Percentiles rank a stretch among this genome's conserved stretches.
Evolutionary conservation across 2,888 invertebrate species (phyloP).

Genomic region (Parnassius smintheus): DNA sequence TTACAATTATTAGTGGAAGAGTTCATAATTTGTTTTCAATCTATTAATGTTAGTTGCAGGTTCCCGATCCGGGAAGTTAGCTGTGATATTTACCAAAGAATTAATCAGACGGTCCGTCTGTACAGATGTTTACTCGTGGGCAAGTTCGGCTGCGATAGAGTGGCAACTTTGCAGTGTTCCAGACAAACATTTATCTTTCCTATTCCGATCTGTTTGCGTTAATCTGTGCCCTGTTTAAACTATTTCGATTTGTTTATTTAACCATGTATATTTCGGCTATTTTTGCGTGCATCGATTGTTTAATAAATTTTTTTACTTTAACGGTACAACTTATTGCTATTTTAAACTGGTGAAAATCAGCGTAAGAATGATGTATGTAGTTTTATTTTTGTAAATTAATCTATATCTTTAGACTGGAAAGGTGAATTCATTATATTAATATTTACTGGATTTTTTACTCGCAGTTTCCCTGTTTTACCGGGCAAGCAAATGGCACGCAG

Average conservation of each 20-base stretch:
- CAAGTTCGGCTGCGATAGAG: background rate
- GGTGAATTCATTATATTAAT: too few species aligned
- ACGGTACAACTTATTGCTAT: too few species aligned
- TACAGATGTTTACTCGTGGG: conserved; percentile 2
- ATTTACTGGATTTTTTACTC: too few species aligned
- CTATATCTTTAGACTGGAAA: conserved; percentile 4
- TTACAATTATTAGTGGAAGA: too few species aligned
- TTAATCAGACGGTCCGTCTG: conserved; percentile 12
- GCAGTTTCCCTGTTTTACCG: too few species aligned
- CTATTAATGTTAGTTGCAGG: conserved; percentile 3
- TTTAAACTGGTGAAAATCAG: too few species aligned
- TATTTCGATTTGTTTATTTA: conserved; percentile 6
- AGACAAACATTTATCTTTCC: conserved; percentile 16
- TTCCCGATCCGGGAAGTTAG: background rate
- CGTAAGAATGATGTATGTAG: too few species aligned
- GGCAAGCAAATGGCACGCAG: too few species aligned
- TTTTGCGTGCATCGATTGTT: background rate
- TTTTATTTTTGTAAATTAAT: too few species aligned
- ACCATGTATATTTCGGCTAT: background rate
- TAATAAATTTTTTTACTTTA: too few species aligned
- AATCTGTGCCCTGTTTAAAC: conserved; percentile 13
- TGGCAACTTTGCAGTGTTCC: conserved; percentile 12
- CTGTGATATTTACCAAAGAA: conserved; percentile 3
- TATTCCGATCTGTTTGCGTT: conserved; percentile 12
- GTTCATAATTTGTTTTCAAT: background rate